phyloP scores from a whole-genome alignment of 2,888 invertebrate genomes.

The Scaptodrosophila latifasciaeformis region DNA sequence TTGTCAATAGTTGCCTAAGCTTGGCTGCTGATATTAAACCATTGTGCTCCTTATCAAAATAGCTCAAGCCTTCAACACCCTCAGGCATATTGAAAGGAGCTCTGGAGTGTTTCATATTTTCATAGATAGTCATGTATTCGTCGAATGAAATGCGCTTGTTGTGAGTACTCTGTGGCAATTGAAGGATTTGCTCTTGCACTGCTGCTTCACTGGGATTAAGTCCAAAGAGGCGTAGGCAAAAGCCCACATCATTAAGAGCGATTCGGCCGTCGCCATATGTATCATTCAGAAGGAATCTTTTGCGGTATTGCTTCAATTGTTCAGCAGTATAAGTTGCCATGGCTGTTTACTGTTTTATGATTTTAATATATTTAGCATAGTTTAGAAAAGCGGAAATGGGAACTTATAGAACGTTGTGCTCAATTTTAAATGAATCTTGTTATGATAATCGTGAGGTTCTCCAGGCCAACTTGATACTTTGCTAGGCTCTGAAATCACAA shows the following conservation, averaged over 20 bases:
- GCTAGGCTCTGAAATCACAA: too few relatives aligned
- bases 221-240: constrained; percentile 43
- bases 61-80: background rate
- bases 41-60: constrained; percentile 33
- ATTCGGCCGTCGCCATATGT: constrained; percentile 39
- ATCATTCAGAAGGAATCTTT: constrained; percentile 26
- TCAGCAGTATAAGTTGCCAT: constrained; percentile 18
- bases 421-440: too few relatives aligned
- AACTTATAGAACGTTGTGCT: too few relatives aligned
- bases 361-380: too few relatives aligned
- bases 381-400: too few relatives aligned
- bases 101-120: background rate
- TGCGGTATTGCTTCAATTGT: constrained; percentile 24
- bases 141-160: constrained; percentile 43
- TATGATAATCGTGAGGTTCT: too few relatives aligned
- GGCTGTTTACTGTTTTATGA: constrained; percentile 9
- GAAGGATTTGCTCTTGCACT: constrained; percentile 19
- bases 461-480: too few relatives aligned
- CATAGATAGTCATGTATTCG: constrained; percentile 36
- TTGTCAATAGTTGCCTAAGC: constrained; percentile 24
- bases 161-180: constrained; percentile 11
- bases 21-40: constrained; percentile 37
- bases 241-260: constrained; percentile 30
- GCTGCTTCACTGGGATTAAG: constrained; percentile 43
- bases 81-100: background rate